These are phyloP conservation scores for Herpetotheres cachinnans DNA, from an alignment of 2,113 vertebrate species.

Conservation along the genomic window DNA sequence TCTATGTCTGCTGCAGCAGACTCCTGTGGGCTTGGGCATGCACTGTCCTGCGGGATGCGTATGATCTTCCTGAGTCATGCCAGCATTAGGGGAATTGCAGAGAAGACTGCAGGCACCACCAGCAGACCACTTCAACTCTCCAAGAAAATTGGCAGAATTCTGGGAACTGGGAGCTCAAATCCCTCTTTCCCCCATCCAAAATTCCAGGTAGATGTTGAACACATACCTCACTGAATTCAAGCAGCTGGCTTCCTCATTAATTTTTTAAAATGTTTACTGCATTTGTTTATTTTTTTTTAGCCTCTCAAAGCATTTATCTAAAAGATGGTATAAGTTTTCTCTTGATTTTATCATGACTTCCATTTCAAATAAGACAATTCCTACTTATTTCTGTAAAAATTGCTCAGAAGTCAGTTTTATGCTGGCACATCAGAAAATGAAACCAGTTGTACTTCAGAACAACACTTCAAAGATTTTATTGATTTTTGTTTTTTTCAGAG, in stretches of 20 bases:
- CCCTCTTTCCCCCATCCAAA: background rate
- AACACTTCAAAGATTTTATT: conserved; percentile 61
- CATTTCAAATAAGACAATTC: conserved; percentile 7
- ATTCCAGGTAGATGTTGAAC: background rate
- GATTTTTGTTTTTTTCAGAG: conserved; percentile 45
- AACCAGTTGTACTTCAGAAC: conserved; percentile 45
- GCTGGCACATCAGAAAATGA: conserved; percentile 47
- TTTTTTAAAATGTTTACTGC: background rate
- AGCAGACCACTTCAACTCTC: background rate
- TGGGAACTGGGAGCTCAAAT: background rate
- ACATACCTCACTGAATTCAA: background rate
- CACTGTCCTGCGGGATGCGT: rapidly evolving
- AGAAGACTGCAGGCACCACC: background rate
- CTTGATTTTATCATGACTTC: background rate
- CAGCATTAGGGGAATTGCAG: rapidly evolving
- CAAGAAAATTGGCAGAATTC: background rate
- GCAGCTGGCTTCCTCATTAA: background rate
- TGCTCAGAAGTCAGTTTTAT: conserved; percentile 35
- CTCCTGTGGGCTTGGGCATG: background rate
- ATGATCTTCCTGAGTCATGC: background rate
- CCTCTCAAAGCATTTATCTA: background rate
- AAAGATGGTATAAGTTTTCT: background rate
- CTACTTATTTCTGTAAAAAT: background rate
- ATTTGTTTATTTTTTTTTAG: background rate
- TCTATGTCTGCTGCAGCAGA: background rate